Conservation (phyloP, 2,797 vertebrate species). For the Chiloscyllium punctatum region DNA sequence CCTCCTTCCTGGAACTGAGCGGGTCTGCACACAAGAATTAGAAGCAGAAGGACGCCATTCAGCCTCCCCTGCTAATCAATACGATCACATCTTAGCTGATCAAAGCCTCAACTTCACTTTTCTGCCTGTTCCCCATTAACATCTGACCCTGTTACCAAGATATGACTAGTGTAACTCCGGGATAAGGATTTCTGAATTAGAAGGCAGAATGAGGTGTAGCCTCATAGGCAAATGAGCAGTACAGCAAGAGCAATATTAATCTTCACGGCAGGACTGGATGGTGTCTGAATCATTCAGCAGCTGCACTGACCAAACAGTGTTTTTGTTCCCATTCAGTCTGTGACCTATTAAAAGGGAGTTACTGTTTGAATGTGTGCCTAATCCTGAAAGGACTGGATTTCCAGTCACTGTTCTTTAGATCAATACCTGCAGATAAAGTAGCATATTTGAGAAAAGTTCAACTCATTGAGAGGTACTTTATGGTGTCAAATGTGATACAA, state of each 20-base stretch:
- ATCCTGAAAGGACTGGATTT: not conserved
- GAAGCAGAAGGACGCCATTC: too few relatives aligned
- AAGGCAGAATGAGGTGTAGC: not conserved
- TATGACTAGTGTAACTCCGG: not conserved
- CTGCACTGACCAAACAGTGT: not conserved
- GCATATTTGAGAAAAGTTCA: not conserved
- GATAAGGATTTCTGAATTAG: not conserved
- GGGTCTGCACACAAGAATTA: not conserved
- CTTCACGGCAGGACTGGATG: not conserved
- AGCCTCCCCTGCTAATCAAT: too few relatives aligned
- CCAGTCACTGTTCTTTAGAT: not conserved
- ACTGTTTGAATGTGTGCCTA: not conserved
- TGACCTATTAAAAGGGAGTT: not conserved
- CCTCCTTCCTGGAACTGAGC: not conserved
- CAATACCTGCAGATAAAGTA: not conserved
- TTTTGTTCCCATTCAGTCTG: not conserved
- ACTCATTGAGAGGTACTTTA: not conserved
- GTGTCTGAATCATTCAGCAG: not conserved
- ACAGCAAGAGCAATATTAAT: not conserved
- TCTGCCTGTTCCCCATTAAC: not conserved
- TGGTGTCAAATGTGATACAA: not conserved
- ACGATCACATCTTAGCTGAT: too few relatives aligned
- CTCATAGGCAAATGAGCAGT: not conserved
- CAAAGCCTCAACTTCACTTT: too few relatives aligned
- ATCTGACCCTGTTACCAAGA: not conserved